A percentile compares a stretch with the other conserved stretches of the same genome.
These are phyloP conservation scores for Tiliqua scincoides DNA, from an alignment of 2,113 vertebrate species.

Conservation along the genomic window DNA sequence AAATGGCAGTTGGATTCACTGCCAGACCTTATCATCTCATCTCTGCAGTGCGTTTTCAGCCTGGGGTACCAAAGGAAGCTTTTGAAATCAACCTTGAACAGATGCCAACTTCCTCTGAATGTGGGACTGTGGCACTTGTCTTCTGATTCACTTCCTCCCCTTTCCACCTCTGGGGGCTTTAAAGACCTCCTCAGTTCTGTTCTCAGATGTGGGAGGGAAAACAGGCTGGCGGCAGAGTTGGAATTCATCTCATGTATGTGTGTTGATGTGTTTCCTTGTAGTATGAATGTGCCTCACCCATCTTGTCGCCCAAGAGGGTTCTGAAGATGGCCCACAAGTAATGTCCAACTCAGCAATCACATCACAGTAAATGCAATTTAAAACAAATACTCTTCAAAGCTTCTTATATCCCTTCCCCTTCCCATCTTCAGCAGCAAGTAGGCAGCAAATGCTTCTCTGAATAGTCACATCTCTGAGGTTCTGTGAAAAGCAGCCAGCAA, in stretches of 20 bases:
- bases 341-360: not conserved
- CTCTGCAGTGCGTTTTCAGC: not conserved
- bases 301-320: not conserved
- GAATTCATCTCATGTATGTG: not conserved
- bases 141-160: conserved; percentile 22
- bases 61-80: conserved; percentile 12
- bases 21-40: conserved; percentile 9
- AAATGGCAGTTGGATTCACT: not conserved
- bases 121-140: not conserved
- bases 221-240: not conserved
- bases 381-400: not conserved
- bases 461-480: not conserved
- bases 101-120: conserved; percentile 1
- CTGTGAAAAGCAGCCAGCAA: not conserved
- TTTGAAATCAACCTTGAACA: conserved; percentile 25
- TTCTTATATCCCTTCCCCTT: not conserved
- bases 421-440: not conserved
- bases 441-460: not conserved
- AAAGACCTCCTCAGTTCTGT: not conserved
- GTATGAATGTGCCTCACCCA: too few species aligned
- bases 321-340: not conserved
- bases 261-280: too few species aligned
- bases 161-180: conserved; percentile 7
- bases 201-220: not conserved
- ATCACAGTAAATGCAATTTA: not conserved